Evolutionary conservation across 2,113 vertebrate species (phyloP).

Genomic region (Menura novaehollandiae): DNA sequence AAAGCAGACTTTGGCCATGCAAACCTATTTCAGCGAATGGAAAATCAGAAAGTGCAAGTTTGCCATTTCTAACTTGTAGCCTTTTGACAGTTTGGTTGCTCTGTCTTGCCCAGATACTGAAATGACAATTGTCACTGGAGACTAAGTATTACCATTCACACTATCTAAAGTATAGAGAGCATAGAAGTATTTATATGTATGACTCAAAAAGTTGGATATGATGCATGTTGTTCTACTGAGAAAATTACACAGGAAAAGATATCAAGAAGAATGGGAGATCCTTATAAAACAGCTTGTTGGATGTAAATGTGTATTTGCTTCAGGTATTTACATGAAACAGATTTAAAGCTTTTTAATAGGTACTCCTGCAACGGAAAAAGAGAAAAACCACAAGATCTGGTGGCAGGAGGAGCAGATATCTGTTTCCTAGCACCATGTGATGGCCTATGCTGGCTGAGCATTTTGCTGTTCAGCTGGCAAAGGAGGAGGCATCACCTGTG

Average conservation of each 20-base stretch:
- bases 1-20: neutral
- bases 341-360: neutral
- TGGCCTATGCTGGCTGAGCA: neutral
- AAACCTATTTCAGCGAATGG: neutral
- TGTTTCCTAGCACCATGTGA: accelerated
- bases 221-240: neutral
- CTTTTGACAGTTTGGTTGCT: neutral
- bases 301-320: neutral
- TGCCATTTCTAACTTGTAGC: neutral
- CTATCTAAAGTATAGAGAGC: neutral
- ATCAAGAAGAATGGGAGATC: neutral
- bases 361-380: neutral
- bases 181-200: neutral
- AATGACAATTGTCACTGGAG: neutral
- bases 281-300: neutral
- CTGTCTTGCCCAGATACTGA: neutral
- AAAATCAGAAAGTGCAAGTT: neutral
- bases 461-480: accelerated
- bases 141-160: neutral
- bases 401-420: neutral
- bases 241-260: neutral
- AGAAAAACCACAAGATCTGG: neutral
- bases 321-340: neutral
- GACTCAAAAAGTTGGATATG: neutral
- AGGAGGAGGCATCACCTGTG: neutral